Conservation (phyloP, 2,797 vertebrate genomes). For the Neomorphus geoffroyi region DNA sequence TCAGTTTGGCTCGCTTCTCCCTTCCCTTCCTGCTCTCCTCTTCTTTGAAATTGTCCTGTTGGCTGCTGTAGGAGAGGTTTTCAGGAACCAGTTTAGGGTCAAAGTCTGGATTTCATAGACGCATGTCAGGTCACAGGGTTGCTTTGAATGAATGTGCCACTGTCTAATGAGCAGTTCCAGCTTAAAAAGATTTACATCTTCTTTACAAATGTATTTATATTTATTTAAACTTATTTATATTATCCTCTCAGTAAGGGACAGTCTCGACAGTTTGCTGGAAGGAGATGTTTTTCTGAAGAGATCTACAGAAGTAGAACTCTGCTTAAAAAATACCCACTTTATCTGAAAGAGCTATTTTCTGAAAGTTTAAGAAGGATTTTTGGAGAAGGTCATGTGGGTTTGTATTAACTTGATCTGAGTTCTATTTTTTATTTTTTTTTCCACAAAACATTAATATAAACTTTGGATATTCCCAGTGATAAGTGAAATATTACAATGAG, state of each 20-base stretch:
- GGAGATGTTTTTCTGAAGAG: background rate
- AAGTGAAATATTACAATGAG: background rate
- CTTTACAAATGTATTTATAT: background rate
- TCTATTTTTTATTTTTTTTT: conserved; percentile 56
- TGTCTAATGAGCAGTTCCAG: background rate
- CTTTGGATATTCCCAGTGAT: background rate
- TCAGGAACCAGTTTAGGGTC: background rate
- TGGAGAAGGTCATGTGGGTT: background rate
- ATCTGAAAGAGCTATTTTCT: background rate
- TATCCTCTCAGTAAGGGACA: background rate
- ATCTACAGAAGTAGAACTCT: background rate
- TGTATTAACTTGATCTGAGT: background rate
- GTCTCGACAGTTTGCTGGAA: background rate
- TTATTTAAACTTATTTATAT: background rate
- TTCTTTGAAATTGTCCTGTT: background rate
- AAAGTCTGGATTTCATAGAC: conserved; percentile 13
- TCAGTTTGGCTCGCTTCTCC: background rate
- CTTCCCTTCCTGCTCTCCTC: background rate
- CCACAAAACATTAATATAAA: background rate
- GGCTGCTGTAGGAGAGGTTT: background rate
- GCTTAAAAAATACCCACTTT: background rate
- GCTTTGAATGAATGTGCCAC: background rate
- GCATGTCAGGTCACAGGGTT: background rate
- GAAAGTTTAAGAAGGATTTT: background rate
- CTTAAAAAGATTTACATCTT: background rate